phyloP scores from a whole-genome alignment of 2,113 vertebrate genomes.

The Etia nguti region DNA sequence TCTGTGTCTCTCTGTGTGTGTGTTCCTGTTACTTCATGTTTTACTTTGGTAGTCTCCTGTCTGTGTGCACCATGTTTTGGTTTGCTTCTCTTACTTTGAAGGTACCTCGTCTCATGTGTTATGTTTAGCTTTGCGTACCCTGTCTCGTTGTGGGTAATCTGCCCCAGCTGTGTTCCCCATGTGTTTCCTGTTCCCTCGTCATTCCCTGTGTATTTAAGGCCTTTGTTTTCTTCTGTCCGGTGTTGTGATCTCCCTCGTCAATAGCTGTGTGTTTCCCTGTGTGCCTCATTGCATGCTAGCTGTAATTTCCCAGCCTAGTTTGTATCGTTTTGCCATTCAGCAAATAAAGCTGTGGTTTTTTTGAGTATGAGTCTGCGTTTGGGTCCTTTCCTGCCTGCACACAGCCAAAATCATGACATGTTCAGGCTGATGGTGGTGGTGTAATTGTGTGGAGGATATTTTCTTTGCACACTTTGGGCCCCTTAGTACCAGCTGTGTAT shows the following conservation, averaged over 20 bases:
- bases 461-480: background rate
- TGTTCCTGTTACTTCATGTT: background rate
- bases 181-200: background rate
- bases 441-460: background rate
- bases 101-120: background rate
- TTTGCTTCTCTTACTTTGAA: background rate
- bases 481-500: background rate
- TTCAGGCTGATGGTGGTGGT: background rate
- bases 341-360: background rate
- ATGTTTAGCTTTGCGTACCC: background rate
- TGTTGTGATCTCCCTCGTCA: rapidly evolving
- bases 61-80: background rate
- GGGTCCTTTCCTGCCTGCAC: background rate
- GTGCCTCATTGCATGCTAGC: background rate
- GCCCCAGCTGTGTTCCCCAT: background rate
- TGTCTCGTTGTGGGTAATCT: background rate
- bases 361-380: background rate
- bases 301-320: background rate
- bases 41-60: background rate
- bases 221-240: background rate
- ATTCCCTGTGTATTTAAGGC: background rate
- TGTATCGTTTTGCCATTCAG: background rate
- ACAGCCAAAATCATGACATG: background rate
- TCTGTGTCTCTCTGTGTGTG: background rate
- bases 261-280: rapidly evolving